A percentile compares a stretch with the other conserved stretches of the same genome.
Conservation (phyloP, 1,140 invertebrate genomes). For the Musca vetustissima region DNA sequence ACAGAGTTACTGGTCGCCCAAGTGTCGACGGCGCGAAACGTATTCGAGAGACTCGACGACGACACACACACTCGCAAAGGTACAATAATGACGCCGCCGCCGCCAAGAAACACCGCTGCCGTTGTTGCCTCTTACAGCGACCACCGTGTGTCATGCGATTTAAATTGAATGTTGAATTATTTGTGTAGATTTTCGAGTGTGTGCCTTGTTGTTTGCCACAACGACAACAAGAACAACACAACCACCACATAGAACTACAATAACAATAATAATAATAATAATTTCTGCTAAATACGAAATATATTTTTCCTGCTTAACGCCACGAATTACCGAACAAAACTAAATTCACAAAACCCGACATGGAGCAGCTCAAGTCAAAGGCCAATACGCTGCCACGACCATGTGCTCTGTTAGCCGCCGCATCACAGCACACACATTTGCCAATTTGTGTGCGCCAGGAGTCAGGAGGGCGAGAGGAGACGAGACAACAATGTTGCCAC, state of each 20-base stretch:
- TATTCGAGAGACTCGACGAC: too few species aligned
- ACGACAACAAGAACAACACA: neutral
- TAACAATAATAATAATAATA: neutral
- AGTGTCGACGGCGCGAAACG: too few species aligned
- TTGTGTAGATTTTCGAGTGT: constrained; percentile 19
- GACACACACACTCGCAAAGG: too few species aligned
- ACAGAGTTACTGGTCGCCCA: too few species aligned
- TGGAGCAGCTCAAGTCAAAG: constrained; percentile 41
- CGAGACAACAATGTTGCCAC: too few species aligned
- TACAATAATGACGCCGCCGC: too few species aligned
- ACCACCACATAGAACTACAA: constrained; percentile 7
- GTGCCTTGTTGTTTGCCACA: neutral
- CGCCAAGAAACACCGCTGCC: too few species aligned
- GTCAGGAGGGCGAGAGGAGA: too few species aligned
- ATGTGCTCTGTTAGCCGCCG: constrained; percentile 23
- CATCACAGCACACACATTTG: neutral
- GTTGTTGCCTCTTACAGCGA: too few species aligned
- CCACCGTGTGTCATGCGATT: too few species aligned
- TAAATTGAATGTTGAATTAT: constrained; percentile 25
- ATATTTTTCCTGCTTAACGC: constrained; percentile 41
- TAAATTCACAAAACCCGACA: constrained; percentile 45
- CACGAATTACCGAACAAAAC: constrained; percentile 55
- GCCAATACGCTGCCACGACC: constrained; percentile 33
- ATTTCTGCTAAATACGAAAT: constrained; percentile 14
- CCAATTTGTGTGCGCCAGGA: too few species aligned